Conservation (phyloP, 2,888 invertebrate genomes). For the Petrophora chlorosata region DNA sequence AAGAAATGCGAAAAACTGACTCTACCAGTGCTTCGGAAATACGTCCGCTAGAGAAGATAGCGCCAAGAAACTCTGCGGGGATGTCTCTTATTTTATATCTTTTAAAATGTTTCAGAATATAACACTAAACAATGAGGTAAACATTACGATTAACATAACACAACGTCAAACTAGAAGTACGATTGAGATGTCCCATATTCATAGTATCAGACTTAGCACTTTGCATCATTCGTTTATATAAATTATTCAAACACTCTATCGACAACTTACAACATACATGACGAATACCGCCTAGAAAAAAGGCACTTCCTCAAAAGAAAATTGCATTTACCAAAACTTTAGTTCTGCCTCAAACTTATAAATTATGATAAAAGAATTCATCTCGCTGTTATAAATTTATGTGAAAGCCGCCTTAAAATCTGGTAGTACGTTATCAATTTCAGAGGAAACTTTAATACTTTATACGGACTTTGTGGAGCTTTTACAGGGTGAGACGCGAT, state of each 20-base stretch:
- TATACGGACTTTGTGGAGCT: conserved; percentile 46
- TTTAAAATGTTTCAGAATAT: too few species aligned
- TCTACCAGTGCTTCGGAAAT: too few species aligned
- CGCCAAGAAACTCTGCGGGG: too few species aligned
- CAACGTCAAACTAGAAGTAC: too few species aligned
- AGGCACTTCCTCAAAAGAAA: conserved; percentile 23
- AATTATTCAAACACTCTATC: neutral
- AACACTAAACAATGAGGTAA: too few species aligned
- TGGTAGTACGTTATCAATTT: conserved; percentile 70
- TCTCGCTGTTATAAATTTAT: conserved; percentile 57
- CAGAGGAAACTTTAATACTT: conserved; percentile 65
- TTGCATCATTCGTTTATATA: conserved; percentile 32
- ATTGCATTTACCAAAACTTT: conserved; percentile 35
- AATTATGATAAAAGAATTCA: conserved; percentile 54
- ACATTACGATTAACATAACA: too few species aligned
- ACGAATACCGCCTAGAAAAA: neutral
- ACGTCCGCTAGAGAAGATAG: too few species aligned
- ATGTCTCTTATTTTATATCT: too few species aligned
- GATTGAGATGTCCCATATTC: too few species aligned
- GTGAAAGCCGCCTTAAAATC: conserved; percentile 62
- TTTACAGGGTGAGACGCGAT: conserved; percentile 12
- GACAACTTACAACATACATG: neutral
- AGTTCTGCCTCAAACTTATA: conserved; percentile 34
- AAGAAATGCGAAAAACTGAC: too few species aligned
- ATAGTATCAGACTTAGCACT: neutral